Evolutionary conservation across 2,113 vertebrate species (phyloP).

Genomic region (Melanocharis versteri): DNA sequence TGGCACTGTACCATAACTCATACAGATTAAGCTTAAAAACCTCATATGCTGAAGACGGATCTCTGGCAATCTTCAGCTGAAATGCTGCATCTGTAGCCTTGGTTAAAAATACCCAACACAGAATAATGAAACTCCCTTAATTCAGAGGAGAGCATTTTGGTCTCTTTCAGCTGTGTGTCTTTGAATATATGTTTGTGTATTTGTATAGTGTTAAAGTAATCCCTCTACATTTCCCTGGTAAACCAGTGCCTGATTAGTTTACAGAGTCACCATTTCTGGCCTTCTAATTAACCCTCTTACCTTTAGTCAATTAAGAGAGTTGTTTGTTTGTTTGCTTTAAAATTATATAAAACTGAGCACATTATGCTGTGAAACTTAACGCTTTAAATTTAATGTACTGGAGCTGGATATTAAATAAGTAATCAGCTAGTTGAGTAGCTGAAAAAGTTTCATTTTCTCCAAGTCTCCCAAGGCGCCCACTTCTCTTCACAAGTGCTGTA

Average conservation of each 20-base stretch:
- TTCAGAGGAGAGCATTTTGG: neutral
- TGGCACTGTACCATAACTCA: neutral
- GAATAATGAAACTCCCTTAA: neutral
- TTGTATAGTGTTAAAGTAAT: neutral
- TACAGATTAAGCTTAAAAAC: neutral
- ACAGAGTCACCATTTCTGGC: neutral
- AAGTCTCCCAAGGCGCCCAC: constrained; percentile 13
- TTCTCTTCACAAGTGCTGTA: neutral
- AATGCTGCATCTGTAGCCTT: neutral
- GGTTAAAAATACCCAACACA: neutral
- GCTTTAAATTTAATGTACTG: neutral
- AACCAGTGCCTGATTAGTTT: neutral
- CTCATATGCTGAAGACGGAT: neutral
- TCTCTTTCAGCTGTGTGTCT: neutral
- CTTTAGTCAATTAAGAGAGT: neutral
- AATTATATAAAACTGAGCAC: neutral
- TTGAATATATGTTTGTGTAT: neutral
- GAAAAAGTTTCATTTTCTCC: constrained; percentile 16
- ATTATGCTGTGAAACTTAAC: neutral
- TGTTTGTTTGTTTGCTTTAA: neutral
- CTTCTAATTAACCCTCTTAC: neutral
- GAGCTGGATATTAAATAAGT: constrained; percentile 3
- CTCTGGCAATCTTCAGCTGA: neutral
- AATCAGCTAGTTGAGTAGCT: neutral
- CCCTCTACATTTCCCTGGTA: neutral